Evolutionary conservation across 2,113 vertebrate species (phyloP), one percentile per base, ranked within the genome.

Genomic region (Cnemophilus loriae): DNA sequence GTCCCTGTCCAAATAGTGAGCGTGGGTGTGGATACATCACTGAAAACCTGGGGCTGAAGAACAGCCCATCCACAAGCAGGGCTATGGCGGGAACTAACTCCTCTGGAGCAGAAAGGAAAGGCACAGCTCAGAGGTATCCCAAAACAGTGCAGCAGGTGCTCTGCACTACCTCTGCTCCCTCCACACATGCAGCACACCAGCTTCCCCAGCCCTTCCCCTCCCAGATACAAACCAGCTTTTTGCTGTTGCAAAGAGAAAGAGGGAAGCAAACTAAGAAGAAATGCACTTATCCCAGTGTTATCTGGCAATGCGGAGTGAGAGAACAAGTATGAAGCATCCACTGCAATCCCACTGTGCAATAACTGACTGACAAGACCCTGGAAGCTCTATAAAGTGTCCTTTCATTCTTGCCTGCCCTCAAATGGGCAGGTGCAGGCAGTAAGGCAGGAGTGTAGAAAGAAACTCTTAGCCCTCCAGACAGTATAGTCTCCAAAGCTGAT

Each of bases 361-460:
- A 68, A 59, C 32, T 42, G 81, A 39, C 63, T 52, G 55, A 81
- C 65, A 76, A 73, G 60, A 59, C 61, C 89, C 74, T 83, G 79
- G 77, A 92, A 92, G 76, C 57, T 42, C 89, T 75, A 42, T 83
- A 33, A 93, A 94, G 70, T 44, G 26, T 46, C 75, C 64, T 80
- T 97, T 96, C 93, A 96, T 93, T 95, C 73, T 59, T 85, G 81
- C 69, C 52, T 95, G 74, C 94, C 85, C 85, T 91, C 13, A 33
- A 70, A 92, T 46, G 24, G 95, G 94, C 97, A 98, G 97, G 97
- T 97, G 97, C 95, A 89, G 46, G 86, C 92, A 85, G 89, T 41
- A 82, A 96, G 94, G 86, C 85, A 93, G 80, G 70, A 95, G 96
- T 95, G 96, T 16, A 96, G 95, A 97, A 96, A 96, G 95, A 97